Base-by-base conservation (phyloP, 1,140 invertebrate genomes). In the Drosophila funebris region DNA sequence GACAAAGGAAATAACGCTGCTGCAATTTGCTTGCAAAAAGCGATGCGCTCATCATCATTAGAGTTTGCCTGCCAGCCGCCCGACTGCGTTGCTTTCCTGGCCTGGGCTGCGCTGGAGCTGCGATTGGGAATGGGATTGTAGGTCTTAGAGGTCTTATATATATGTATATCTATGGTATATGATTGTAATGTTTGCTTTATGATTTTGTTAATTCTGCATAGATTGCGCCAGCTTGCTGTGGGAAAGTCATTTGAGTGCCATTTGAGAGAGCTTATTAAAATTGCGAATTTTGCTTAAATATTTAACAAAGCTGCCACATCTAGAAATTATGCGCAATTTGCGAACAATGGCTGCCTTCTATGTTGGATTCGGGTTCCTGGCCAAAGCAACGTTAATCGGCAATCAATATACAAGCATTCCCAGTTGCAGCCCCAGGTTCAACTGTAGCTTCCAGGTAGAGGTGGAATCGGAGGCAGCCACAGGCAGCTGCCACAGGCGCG, bases 11-110 rank as follows among this genome's bases (percentile, higher is more conserved):
- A 88, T 81, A 73, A 60, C 64, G 82, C 80, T 77, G 76, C 76
- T 76, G 83, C 78, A 83, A 89, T 83, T 87, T 87, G 78, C 78
- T 76, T 76, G 78, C 62, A 83, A 87, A 87, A 87, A 83, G 78
- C 82, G 71, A 82, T 88, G 74, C 61, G 83, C 83, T 87, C 83
- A 87, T 88, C 83, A 87, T 87, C 83, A 87, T 87, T 87, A 87
- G 83, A 87, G 70, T 14, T 14, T 31, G 61, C 13, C 41, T 36
- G 50, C 11, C 53, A 22, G 16, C 53, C 36, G 16, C 0, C 50
- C 37, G 48, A 27, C 58, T 13, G 16, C 5, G 31, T 46, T 44
- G 50, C 48, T 20, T 16, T 5, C 13, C 13, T 50, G 41, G 27
- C 37, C 14, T 22, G 16, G 36, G 11, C 13, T 16, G 16, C n/a